phyloP scores from a whole-genome alignment of 2,797 vertebrate genomes.

The Xenopus petersii region DNA sequence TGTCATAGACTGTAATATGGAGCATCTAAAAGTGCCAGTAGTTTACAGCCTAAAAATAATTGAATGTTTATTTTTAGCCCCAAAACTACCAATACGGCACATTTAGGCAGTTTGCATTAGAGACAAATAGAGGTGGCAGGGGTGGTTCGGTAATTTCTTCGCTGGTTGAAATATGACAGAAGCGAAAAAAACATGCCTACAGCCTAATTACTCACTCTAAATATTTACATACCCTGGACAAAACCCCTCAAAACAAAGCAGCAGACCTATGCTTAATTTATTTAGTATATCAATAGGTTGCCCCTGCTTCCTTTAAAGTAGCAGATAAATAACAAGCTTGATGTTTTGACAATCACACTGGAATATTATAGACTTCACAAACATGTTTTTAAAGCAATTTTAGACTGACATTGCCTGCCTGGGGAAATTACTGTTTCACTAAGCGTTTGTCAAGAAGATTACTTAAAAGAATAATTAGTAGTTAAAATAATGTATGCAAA shows the following conservation, averaged over 20 bases:
- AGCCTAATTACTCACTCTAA: too few species aligned
- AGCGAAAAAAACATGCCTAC: too few species aligned
- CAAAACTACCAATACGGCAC: too few species aligned
- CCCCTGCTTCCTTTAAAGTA: background rate
- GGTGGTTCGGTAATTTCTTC: too few species aligned
- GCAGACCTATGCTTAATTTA: background rate
- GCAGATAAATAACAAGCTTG: slow-evolving; percentile 6
- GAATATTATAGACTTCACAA: slow-evolving; percentile 21
- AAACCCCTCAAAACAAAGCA: background rate
- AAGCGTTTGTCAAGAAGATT: slow-evolving; percentile 32
- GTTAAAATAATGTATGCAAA: slow-evolving; percentile 36
- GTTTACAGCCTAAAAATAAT: too few species aligned
- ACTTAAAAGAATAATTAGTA: slow-evolving; percentile 36
- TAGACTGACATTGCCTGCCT: slow-evolving; percentile 29
- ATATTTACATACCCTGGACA: too few species aligned
- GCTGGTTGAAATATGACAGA: too few species aligned
- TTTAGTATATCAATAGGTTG: background rate
- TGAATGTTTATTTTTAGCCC: too few species aligned
- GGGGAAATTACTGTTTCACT: slow-evolving; percentile 31
- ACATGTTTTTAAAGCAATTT: slow-evolving; percentile 24
- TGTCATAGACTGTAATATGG: too few species aligned
- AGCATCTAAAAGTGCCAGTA: too few species aligned
- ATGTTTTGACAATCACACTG: slow-evolving; percentile 14
- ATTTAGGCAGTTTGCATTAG: too few species aligned
- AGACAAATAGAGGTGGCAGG: too few species aligned